Evolutionary conservation across 2,888 invertebrate species (phyloP), one percentile per base, ranked within the genome.

Genomic region (Stratiomys singularior): DNA sequence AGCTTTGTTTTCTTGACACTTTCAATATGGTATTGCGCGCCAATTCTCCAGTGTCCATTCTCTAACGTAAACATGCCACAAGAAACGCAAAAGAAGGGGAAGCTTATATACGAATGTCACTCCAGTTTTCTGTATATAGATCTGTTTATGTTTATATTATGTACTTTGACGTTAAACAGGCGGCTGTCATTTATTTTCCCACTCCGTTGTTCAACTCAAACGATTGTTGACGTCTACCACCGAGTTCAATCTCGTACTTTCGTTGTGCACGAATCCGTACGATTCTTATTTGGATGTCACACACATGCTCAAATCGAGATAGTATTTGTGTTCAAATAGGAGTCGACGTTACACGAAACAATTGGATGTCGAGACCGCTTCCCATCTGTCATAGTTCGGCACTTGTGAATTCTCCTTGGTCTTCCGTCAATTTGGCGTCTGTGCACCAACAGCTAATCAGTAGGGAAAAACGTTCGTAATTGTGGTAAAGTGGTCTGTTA

Each of bases 81-180:
- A 1, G 15, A n/a, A 44, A 13, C 15, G 11, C 7, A 5, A 72
- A 21, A 27, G 27, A 7, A 56, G 44, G 58, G 4, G 15, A 9
- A 67, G 25, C 15, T 13, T 23, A 52, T 47, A 15, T 44, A n/a
- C 18, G 37, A 37, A 7, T 28, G 25, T 71, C 46, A 46, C 27
- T 47, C 71, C 25, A 46, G 37, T 52, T 27, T 71, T 52, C 21
- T 58, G 74, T 74, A 74, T 58, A 74, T 72, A 72, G 58, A 58
- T 72, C 56, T 74, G 74, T 74, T 74, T 58, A 74, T 74, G 37
- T 74, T 74, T 74, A 74, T 30, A 74, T 74, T 25, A 74, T 58
- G 15, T 74, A 58, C 58, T 30, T 15, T 30, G 25, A 60, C 37
- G 13, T 28, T 37, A 74, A 37, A 37, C 37, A 37, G 23, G 58